Base-by-base conservation (phyloP, 1,140 invertebrate species). In the Drosophila bocqueti region DNA sequence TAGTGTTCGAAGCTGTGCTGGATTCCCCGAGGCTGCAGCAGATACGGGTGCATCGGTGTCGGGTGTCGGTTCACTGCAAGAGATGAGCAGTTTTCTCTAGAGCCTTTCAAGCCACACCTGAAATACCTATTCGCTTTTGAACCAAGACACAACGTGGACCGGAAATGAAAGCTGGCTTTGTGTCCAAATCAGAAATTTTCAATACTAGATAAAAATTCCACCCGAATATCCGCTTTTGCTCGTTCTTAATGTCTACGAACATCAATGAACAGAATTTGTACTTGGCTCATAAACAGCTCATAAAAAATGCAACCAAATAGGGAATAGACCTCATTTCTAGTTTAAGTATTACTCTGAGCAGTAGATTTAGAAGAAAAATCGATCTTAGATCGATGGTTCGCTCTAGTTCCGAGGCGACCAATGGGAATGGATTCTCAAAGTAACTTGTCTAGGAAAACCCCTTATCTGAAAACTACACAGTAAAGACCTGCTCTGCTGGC, bases 1-100 rank as follows among this genome's bases (percentile, higher is more conserved):
- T 55, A 69, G 13, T 42, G 60, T 6, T 49, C 34, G 47, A 1
- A 34, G 11, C 16, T 52, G 42, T 10, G 42, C 38, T 59, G 31
- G 43, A 46, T 43, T 42, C 16, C 21, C 62, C n/a, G 61, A 11
- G 26, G 43, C 10, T 11, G 26, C 43, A 13, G 18, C 26, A 55
- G 36, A 4, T 9, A 24, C 21, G 31, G 26, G 63, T 29, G 29
- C 72, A 40, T 71, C 54, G 15, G 47, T 49, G 47, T 49, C 24
- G 4, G 24, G 13, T 42, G 31, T 36, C 46, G 24, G 67, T 16
- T 73, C 46, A 26, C 71, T 74, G 46, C 6, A 74, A 73, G 16
- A 61, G 21, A 61, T 10, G 18, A 36, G 21, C 9, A 38, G 6
- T 16, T 24, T 24, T 13, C 10, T 54, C 5, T 46, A n/a, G 4